Percentiles rank a stretch among this genome's conserved stretches.
phyloP scores from a whole-genome alignment of 2,113 vertebrate species.

The Psophia crepitans region DNA sequence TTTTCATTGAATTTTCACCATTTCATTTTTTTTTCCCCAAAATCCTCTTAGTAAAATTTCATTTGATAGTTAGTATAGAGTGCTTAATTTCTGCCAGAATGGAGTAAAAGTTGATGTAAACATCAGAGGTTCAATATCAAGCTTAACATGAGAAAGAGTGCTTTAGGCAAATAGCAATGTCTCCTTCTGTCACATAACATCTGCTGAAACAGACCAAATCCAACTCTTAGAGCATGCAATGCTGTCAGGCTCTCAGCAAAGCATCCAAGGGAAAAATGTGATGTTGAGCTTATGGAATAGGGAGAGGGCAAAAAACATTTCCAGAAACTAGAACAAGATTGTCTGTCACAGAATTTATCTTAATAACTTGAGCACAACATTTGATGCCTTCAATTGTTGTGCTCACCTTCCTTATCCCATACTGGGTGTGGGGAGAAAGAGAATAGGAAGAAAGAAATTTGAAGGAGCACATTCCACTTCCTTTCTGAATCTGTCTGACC shows the following conservation, averaged over 20 bases:
- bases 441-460: not conserved
- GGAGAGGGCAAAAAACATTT: not conserved
- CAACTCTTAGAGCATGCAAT: not conserved
- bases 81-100: not conserved
- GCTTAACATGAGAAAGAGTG: not conserved
- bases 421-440: not conserved
- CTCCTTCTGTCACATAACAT: not conserved
- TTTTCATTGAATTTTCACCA: not conserved
- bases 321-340: not conserved
- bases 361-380: not conserved
- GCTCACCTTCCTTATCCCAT: not conserved
- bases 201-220: not conserved
- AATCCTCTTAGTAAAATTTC: not conserved
- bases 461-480: not conserved
- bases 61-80: not conserved
- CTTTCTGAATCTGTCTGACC: not conserved
- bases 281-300: fast-evolving
- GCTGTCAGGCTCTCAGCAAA: not conserved
- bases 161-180: not conserved
- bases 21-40: not conserved
- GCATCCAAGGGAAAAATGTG: not conserved
- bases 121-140: not conserved
- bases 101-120: not conserved
- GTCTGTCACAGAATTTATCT: not conserved
- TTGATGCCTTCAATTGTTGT: not conserved